Evolutionary conservation across 2,888 invertebrate species (phyloP), one percentile per base, ranked within the genome.

Genomic region (Flabesymbios commensalis): DNA sequence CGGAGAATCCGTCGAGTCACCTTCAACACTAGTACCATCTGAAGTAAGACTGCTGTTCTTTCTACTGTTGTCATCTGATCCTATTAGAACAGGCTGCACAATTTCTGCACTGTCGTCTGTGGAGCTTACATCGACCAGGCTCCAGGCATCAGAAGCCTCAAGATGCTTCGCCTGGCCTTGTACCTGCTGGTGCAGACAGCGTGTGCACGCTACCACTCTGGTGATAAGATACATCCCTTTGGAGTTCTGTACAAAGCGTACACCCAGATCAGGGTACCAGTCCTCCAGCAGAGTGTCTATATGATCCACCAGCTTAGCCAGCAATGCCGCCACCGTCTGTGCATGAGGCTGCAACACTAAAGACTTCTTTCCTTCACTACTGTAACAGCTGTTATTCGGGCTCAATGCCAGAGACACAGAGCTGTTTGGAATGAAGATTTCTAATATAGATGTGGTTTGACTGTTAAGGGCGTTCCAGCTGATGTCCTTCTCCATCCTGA

Each of bases 201-300:
- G 88, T 0, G 94, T 92, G 79, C 99, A 99, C 0, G 96, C 92
- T 65, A 97, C 91, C 58, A 97, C 83, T 10, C 98, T 87, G 0
- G 96, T 97, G 55, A 99, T 93, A 41, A 99, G 86, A 80, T 96
- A 91, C 74, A 93, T 89, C 0, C 98, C 98, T 67, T 96, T 95
- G 0, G 95, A 95, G 0, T 97, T 97, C 82, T 99, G 98, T 2
- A 96, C 94, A 84, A 99, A 99, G 42, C 98, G 88, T 0, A 96
- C 96, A 24, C 97, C 97, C 56, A 96, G 85, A 0, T 68, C 93
- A 0, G 96, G 97, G 82, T 95, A 98, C 98, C 98, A 99, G 83
- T 99, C 98, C 81, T 99, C 98, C 0, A 99, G 85, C 52, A 99
- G 85, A 55, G 95, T 89, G 82, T 99, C 99, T 66, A 99, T 91